phyloP scores from a whole-genome alignment of 2,797 vertebrate species.

The Pelochelys cantorii region DNA sequence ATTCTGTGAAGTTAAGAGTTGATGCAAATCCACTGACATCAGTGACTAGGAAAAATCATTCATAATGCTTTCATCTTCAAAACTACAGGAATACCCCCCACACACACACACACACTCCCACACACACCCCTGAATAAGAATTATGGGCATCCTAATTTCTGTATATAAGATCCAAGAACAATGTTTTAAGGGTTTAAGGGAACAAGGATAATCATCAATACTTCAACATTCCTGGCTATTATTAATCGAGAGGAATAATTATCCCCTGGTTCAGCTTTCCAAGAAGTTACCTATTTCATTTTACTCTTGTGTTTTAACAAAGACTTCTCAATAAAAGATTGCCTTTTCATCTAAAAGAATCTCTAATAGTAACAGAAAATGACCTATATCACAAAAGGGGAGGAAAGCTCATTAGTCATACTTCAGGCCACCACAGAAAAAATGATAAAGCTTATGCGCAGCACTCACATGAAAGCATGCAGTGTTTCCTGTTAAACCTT shows the following conservation, averaged over 20 bases:
- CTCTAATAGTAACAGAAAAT: conserved; percentile 39
- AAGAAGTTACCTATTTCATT: neutral
- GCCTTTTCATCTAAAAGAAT: conserved; percentile 26
- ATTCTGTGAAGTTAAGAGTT: neutral
- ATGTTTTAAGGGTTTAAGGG: accelerated
- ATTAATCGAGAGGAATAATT: conserved; percentile 15
- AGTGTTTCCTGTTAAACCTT: conserved; percentile 34
- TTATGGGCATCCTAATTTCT: conserved; percentile 35
- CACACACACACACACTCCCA: neutral
- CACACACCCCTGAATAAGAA: neutral
- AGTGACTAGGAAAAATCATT: conserved; percentile 40
- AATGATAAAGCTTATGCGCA: neutral
- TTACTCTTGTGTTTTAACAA: conserved; percentile 26
- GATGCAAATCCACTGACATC: neutral
- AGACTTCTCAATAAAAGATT: conserved; percentile 18
- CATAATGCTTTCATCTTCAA: neutral
- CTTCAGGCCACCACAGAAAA: conserved; percentile 11
- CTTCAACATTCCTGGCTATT: neutral
- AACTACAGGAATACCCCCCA: conserved; percentile 1
- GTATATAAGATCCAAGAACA: neutral
- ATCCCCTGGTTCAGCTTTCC: neutral
- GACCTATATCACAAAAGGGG: neutral
- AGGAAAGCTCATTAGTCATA: conserved; percentile 19
- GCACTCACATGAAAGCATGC: neutral
- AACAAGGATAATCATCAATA: neutral